These are phyloP conservation scores for Hirtodrosophila trivittata DNA, from an alignment of 2,888 invertebrate species.

Conservation along the genomic window DNA sequence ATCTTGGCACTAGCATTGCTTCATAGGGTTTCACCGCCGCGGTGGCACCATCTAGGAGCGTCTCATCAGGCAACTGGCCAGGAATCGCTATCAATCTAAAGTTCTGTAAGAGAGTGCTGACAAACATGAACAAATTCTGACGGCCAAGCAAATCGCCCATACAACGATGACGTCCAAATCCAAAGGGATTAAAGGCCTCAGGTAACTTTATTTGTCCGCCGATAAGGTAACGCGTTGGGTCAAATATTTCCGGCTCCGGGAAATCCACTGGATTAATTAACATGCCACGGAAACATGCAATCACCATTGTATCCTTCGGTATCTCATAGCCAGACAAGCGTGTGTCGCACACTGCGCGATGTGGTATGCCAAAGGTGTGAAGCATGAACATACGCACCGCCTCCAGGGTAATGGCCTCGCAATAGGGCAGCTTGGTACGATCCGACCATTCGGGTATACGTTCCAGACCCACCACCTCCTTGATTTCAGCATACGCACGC, in stretches of 20 bases:
- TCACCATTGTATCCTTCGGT: slow-evolving; percentile 93
- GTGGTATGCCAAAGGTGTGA: slow-evolving; percentile 91
- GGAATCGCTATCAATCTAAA: slow-evolving; percentile 88
- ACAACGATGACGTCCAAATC: slow-evolving; percentile 91
- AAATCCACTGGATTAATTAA: slow-evolving; percentile 88
- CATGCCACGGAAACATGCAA: slow-evolving; percentile 90
- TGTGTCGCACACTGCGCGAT: slow-evolving; percentile 90
- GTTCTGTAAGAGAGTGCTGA: slow-evolving; percentile 89
- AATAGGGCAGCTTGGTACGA: slow-evolving; percentile 91
- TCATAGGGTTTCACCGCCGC: slow-evolving; percentile 90
- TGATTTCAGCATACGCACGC: slow-evolving; percentile 91
- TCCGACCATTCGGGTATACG: slow-evolving; percentile 89
- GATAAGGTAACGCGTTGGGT: slow-evolving; percentile 89
- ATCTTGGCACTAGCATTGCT: slow-evolving; percentile 87
- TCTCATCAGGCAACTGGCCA: slow-evolving; percentile 87
- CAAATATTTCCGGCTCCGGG: slow-evolving; percentile 89
- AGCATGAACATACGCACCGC: slow-evolving; percentile 92
- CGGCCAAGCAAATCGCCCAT: slow-evolving; percentile 91
- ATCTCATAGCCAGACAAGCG: slow-evolving; percentile 89
- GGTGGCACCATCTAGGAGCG: slow-evolving; percentile 91
- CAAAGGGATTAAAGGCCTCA: slow-evolving; percentile 91
- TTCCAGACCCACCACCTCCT: slow-evolving; percentile 88
- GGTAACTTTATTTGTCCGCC: slow-evolving; percentile 87
- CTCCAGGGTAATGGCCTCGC: slow-evolving; percentile 91
- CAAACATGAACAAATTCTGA: slow-evolving; percentile 91